Conservation (phyloP, 2,888 invertebrate genomes). For the Leuctra nigra region DNA sequence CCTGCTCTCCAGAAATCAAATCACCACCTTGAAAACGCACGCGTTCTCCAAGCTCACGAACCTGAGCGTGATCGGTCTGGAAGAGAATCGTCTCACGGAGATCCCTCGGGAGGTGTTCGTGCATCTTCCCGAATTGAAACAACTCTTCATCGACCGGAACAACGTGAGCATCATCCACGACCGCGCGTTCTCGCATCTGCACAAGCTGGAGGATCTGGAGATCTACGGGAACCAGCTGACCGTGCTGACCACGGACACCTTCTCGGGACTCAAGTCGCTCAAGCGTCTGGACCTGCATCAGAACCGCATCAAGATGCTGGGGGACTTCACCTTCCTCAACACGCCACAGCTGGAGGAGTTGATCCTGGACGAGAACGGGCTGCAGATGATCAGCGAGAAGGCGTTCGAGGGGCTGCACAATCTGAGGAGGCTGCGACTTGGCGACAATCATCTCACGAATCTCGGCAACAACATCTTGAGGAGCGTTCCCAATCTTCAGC, state of each 20-base stretch:
- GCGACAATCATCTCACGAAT: slow-evolving; percentile 66
- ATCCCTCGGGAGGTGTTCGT: slow-evolving; percentile 65
- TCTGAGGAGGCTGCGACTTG: slow-evolving; percentile 62
- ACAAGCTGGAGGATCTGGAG: slow-evolving; percentile 72
- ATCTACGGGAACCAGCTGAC: slow-evolving; percentile 80
- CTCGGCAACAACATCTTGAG: slow-evolving; percentile 65
- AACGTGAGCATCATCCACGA: slow-evolving; percentile 69
- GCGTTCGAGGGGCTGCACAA: slow-evolving; percentile 71
- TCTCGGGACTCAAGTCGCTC: slow-evolving; percentile 67
- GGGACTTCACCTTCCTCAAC: slow-evolving; percentile 72
- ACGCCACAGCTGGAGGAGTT: slow-evolving; percentile 65
- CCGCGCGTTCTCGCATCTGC: slow-evolving; percentile 68
- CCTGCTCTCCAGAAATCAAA: slow-evolving; percentile 60
- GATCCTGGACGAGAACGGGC: slow-evolving; percentile 48
- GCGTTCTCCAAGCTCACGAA: slow-evolving; percentile 68
- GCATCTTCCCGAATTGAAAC: slow-evolving; percentile 61
- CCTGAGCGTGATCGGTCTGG: slow-evolving; percentile 58
- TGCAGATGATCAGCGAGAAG: slow-evolving; percentile 63
- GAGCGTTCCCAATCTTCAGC: slow-evolving; percentile 63
- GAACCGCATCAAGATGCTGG: slow-evolving; percentile 70
- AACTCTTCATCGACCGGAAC: slow-evolving; percentile 82
- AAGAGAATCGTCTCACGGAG: slow-evolving; percentile 66
- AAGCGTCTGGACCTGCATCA: slow-evolving; percentile 64
- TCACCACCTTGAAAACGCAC: slow-evolving; percentile 57
- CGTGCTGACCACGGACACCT: slow-evolving; percentile 58